A percentile compares a stretch with the other conserved stretches of the same genome.
Conservation (phyloP, 2,888 invertebrate genomes). For the Cheilosia grossa region DNA sequence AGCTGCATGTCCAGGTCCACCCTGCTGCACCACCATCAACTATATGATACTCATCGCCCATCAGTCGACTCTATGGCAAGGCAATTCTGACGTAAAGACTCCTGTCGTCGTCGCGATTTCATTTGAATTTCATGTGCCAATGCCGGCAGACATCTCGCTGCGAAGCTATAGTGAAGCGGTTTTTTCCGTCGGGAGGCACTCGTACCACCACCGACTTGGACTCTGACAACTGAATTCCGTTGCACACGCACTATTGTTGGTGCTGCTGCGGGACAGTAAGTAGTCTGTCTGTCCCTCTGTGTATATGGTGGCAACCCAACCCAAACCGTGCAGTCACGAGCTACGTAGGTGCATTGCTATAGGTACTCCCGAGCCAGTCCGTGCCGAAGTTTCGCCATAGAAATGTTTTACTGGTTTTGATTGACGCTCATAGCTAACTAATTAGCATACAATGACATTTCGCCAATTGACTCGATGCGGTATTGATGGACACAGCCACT, state of each 20-base stretch:
- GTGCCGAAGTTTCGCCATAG: slow-evolving; percentile 41
- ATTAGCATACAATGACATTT: slow-evolving; percentile 75
- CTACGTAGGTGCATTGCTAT: background rate
- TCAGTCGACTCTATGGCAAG: slow-evolving; percentile 25
- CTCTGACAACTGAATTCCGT: slow-evolving; percentile 72
- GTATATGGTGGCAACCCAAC: background rate
- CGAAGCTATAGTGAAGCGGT: slow-evolving; percentile 38
- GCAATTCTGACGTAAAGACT: slow-evolving; percentile 55
- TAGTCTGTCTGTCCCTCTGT: slow-evolving; percentile 13
- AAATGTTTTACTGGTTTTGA: slow-evolving; percentile 67
- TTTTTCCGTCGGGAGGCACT: slow-evolving; percentile 47
- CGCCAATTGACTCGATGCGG: slow-evolving; percentile 74
- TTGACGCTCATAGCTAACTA: slow-evolving; percentile 74
- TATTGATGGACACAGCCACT: slow-evolving; percentile 74
- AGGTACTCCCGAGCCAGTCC: background rate
- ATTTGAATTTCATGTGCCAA: slow-evolving; percentile 62
- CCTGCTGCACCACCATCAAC: slow-evolving; percentile 9
- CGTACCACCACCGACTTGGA: slow-evolving; percentile 21
- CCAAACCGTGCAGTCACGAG: slow-evolving; percentile 37
- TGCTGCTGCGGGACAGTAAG: slow-evolving; percentile 9
- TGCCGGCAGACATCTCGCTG: slow-evolving; percentile 21
- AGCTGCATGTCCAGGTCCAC: slow-evolving; percentile 18
- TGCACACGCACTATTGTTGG: slow-evolving; percentile 63
- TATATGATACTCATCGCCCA: slow-evolving; percentile 38
- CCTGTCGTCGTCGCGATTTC: slow-evolving; percentile 38